These are phyloP conservation scores for Acrocephalus arundinaceus DNA, from an alignment of 2,113 vertebrate genomes.

Conservation along the genomic window DNA sequence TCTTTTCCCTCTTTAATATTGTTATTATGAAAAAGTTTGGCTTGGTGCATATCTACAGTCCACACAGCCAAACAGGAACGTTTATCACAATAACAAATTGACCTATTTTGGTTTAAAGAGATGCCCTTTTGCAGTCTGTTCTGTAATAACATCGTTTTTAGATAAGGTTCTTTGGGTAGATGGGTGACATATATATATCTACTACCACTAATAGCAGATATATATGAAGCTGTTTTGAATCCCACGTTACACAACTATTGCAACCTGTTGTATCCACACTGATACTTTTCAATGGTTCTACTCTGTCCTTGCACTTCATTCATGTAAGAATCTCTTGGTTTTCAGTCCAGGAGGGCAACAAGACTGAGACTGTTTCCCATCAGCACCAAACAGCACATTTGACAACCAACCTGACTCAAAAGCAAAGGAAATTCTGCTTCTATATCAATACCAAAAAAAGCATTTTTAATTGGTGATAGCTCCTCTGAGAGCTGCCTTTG, in stretches of 20 bases:
- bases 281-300: neutral
- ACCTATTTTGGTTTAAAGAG: neutral
- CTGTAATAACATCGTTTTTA: neutral
- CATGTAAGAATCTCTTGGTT: fast-evolving
- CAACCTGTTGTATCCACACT: too few relatives aligned
- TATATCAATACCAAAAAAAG: neutral
- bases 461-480: neutral
- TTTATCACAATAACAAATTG: neutral
- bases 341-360: neutral
- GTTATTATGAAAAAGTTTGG: neutral
- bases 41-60: neutral
- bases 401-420: neutral
- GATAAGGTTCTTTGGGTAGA: neutral
- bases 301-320: neutral
- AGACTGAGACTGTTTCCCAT: neutral
- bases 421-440: neutral
- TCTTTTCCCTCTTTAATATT: neutral
- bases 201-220: neutral
- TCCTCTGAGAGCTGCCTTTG: neutral
- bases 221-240: neutral
- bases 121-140: neutral
- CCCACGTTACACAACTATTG: fast-evolving
- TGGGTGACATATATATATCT: neutral
- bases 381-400: neutral
- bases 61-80: neutral